These are phyloP conservation scores for Notarius quadriscutis DNA, from an alignment of 2,113 vertebrate species.

Conservation along the genomic window DNA sequence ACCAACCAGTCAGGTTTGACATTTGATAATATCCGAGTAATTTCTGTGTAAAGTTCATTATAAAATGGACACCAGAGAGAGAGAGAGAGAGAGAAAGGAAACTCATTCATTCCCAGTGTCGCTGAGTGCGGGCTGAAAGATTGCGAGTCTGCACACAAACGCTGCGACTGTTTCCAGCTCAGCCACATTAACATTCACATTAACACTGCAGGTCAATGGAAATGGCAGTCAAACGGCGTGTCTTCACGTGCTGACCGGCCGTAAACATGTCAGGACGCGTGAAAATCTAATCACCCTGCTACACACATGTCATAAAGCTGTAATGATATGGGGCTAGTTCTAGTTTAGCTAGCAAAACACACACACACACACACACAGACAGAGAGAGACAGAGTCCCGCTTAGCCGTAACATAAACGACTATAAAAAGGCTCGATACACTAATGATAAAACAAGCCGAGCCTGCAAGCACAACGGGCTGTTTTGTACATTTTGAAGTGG, in stretches of 20 bases:
- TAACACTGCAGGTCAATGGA: background rate
- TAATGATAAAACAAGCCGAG: background rate
- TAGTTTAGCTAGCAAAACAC: background rate
- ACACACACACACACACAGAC: background rate
- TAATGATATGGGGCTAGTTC: background rate
- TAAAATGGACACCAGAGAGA: background rate
- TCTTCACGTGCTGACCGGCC: background rate
- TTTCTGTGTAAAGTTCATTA: background rate
- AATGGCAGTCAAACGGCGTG: background rate
- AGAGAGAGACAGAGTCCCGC: background rate
- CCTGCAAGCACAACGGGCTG: background rate
- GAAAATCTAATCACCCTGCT: background rate
- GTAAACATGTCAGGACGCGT: background rate
- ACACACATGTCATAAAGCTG: background rate
- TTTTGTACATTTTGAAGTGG: background rate
- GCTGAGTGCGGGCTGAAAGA: background rate
- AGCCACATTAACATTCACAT: background rate
- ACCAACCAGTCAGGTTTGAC: accelerated
- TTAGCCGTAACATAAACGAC: background rate
- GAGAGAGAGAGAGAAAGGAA: too few relatives aligned
- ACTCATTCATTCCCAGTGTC: background rate
- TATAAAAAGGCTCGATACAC: background rate
- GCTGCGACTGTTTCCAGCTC: background rate
- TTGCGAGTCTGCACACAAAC: background rate
- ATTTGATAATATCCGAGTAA: background rate